Conservation (phyloP, 2,113 vertebrate genomes). For the Melanerpes formicivorus region DNA sequence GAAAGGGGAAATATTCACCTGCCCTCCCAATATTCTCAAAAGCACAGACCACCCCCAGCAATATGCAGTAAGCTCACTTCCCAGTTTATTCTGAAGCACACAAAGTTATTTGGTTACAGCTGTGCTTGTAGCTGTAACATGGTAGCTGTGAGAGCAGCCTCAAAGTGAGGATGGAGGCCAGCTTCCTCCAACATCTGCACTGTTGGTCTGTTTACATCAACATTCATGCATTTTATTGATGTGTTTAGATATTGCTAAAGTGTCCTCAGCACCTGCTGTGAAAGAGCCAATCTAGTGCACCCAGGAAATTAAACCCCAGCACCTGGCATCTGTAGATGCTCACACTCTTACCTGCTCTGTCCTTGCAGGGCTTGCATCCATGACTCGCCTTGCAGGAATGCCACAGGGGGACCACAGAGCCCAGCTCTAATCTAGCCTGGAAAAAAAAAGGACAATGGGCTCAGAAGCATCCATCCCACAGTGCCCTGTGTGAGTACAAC, state of each 20-base stretch:
- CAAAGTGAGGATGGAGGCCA: neutral
- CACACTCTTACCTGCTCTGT: neutral
- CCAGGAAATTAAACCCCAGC: neutral
- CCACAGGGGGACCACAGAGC: neutral
- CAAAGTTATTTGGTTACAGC: neutral
- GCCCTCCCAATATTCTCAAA: neutral
- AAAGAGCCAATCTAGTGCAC: neutral
- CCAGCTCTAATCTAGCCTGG: neutral
- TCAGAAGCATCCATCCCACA: accelerated
- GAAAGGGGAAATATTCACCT: neutral
- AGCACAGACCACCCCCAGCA: neutral
- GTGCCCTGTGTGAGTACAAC: neutral
- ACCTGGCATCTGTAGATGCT: neutral
- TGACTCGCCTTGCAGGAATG: neutral
- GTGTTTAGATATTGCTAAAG: neutral
- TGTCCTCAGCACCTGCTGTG: neutral
- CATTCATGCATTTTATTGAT: neutral
- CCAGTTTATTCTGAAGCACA: neutral
- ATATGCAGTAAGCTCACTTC: neutral
- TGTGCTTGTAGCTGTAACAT: neutral
- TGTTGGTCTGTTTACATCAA: neutral
- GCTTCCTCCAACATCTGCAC: neutral
- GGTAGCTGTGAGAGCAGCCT: accelerated
- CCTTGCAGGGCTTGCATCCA: neutral
- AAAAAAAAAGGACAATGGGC: neutral